Base-by-base conservation (phyloP, 2,888 invertebrate species). In the Drosophila glabriapex region DNA sequence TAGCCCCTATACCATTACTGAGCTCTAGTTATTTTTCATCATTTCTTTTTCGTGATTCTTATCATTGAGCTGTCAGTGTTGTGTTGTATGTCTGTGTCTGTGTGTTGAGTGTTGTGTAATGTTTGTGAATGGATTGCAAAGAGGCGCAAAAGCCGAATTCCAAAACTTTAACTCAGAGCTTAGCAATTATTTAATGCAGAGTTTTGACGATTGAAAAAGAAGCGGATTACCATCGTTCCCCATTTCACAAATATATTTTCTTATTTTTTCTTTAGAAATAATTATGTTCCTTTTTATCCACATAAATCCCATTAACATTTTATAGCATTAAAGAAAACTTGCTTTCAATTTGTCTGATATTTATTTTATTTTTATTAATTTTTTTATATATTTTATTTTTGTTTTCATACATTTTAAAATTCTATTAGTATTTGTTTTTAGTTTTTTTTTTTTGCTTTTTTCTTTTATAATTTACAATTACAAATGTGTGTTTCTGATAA, bases 361-460 rank as follows among this genome's bases (percentile, higher is more conserved):
- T 85, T 78, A 80, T 78, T 82, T 66, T 62, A 73, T 69, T 80
- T 85, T 70, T 78, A 75, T 83, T 83, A 52, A 79, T 66, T 73
- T 69, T 76, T 65, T 65, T 66, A 4, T 56, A 61, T 55, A 33
- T 43, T 68, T 70, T 56, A 71, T 62, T 62, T 56, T 67, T 67
- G 49, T 75, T 61, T 73, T 68, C 76, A 76, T 68, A 85, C 77
- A 86, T 79, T 81, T 82, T 82, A 75, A 79, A 87, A 83, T 81
- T 79, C 73, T 83, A 88, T 83, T 83, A 82, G 73, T 83, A 70
- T 64, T 55, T 68, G 14, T 60, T 67, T 77, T 46, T 53, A 16
- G 61, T 66, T 46, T 59, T 66, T 49, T 35, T 68, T 25, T 49
- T 31, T 64, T 64, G 5, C 10, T 67, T 49, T 66, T 52, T 62